Percentiles rank a stretch among this genome's conserved stretches.
phyloP scores from a whole-genome alignment of 2,888 invertebrate species.

The Pantelozetes paolii region DNA sequence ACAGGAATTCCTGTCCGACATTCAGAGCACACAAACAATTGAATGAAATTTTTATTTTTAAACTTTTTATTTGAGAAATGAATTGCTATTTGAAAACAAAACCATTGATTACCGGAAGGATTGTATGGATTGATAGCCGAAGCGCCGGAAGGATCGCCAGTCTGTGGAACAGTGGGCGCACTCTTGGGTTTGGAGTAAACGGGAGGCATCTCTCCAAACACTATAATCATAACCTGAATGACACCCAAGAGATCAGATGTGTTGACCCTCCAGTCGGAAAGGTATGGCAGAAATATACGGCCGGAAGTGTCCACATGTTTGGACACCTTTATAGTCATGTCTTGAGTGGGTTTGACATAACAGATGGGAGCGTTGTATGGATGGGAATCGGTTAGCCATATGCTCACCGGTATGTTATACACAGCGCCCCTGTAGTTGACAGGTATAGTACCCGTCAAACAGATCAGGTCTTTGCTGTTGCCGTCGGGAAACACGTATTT shows the following conservation, averaged over 20 bases:
- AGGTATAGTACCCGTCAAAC: slow-evolving; percentile 86
- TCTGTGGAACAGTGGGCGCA: slow-evolving; percentile 23
- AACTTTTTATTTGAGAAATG: background rate
- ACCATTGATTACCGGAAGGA: slow-evolving; percentile 38
- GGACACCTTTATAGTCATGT: slow-evolving; percentile 93
- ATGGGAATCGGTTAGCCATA: slow-evolving; percentile 96
- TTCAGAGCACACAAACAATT: background rate
- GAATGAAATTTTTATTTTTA: too few relatives aligned
- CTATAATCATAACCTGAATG: slow-evolving; percentile 82
- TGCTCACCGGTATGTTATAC: slow-evolving; percentile 94
- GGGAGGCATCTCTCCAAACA: slow-evolving; percentile 92
- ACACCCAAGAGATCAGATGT: slow-evolving; percentile 70
- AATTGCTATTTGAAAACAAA: background rate
- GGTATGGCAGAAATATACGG: slow-evolving; percentile 89
- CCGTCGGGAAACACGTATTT: slow-evolving; percentile 84
- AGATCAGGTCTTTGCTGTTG: slow-evolving; percentile 69
- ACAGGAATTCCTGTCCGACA: slow-evolving; percentile 27
- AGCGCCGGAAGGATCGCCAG: slow-evolving; percentile 14
- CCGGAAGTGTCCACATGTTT: slow-evolving; percentile 92
- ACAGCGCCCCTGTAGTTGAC: slow-evolving; percentile 78
- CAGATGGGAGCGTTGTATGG: slow-evolving; percentile 90
- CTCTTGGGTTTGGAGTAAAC: slow-evolving; percentile 59
- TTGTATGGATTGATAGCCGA: background rate
- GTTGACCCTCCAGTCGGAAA: slow-evolving; percentile 77
- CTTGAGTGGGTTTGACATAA: slow-evolving; percentile 81